Conservation (phyloP, 1,140 invertebrate genomes). For the Polypedilum vanderplanki region DNA sequence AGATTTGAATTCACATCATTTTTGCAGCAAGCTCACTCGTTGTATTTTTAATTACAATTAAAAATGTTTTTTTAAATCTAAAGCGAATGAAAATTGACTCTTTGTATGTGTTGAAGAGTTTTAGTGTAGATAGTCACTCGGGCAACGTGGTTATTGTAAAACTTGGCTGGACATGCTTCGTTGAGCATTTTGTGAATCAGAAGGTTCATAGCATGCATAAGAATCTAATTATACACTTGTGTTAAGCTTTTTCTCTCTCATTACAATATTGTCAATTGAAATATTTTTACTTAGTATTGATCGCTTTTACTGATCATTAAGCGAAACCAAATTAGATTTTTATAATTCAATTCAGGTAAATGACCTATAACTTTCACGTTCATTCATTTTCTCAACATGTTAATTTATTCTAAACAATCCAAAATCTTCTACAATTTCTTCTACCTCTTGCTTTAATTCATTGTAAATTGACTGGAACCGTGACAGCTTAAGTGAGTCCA, state of each 20-base stretch:
- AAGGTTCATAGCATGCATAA: constrained; percentile 16
- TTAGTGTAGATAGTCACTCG: not conserved
- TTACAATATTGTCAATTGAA: not conserved
- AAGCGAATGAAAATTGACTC: not conserved
- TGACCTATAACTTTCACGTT: not conserved
- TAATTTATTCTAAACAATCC: constrained; percentile 23
- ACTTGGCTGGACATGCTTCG: constrained; percentile 4
- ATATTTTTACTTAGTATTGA: not conserved
- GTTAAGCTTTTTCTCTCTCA: not conserved
- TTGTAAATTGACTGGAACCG: constrained; percentile 20
- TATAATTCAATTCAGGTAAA: not conserved
- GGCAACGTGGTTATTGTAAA: constrained; percentile 19
- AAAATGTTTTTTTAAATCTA: not conserved
- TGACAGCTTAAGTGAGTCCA: not conserved
- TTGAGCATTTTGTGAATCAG: not conserved
- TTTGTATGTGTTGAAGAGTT: not conserved
- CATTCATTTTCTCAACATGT: not conserved
- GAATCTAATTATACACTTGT: not conserved
- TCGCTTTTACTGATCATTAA: not conserved
- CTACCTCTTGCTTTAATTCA: not conserved
- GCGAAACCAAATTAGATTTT: not conserved
- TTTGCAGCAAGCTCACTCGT: not conserved
- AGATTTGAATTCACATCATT: not conserved
- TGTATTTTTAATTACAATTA: not conserved
- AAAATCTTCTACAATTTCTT: not conserved